Percentiles rank a stretch among this genome's conserved stretches.
Evolutionary conservation across 2,113 vertebrate genomes (phyloP).

Genomic region (Antechinus stuartii): DNA sequence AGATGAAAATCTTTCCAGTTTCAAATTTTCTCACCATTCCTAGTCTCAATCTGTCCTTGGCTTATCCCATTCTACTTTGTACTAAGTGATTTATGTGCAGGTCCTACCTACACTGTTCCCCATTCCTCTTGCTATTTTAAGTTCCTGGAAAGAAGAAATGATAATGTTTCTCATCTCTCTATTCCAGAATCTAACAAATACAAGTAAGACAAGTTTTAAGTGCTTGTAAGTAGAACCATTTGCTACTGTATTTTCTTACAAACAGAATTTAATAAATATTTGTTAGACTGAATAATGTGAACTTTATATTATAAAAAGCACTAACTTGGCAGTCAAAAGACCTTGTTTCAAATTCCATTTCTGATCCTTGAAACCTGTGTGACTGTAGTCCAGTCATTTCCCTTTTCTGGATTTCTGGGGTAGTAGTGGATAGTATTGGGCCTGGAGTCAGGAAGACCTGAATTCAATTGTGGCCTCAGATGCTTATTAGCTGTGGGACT

Average conservation of each 20-base stretch:
- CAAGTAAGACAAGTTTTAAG: neutral
- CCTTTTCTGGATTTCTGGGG: neutral
- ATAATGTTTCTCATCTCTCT: neutral
- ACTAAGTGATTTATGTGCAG: neutral
- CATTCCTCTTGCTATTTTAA: neutral
- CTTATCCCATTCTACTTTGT: neutral
- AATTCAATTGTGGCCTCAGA: no score
- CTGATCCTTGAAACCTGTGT: no score
- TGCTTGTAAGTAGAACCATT: neutral
- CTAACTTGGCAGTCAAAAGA: neutral
- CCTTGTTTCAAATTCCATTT: neutral
- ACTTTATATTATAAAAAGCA: neutral
- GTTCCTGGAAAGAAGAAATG: neutral
- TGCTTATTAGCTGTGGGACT: no score
- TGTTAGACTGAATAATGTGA: neutral
- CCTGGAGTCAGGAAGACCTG: neutral
- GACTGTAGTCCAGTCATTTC: neutral
- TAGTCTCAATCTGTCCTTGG: neutral
- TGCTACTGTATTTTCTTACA: neutral
- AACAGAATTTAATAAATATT: neutral
- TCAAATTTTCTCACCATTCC: neutral
- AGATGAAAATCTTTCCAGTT: neutral
- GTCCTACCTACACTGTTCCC: neutral
- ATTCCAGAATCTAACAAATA: neutral
- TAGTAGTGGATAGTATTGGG: neutral